phyloP scores from a whole-genome alignment of 2,113 vertebrate genomes.

The Bothrops jararaca region DNA sequence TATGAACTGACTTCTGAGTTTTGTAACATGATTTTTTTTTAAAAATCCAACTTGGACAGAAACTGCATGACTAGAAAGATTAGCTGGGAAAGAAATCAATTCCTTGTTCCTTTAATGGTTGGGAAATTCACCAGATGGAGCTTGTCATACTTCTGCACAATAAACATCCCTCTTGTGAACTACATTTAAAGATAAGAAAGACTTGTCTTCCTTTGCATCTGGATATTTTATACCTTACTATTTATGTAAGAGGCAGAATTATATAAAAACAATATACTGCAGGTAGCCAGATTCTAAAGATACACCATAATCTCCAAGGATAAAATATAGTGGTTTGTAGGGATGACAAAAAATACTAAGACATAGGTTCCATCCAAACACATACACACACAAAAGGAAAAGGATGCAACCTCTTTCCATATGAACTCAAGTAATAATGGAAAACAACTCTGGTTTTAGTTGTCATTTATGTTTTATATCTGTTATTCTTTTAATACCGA shows the following conservation, averaged over 20 bases:
- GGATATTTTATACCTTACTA: not conserved
- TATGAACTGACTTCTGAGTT: not conserved
- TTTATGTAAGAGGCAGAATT: constrained; percentile 2
- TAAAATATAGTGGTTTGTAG: constrained; percentile 47
- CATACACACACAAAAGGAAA: not conserved
- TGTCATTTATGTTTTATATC: not conserved
- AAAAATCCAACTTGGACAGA: not conserved
- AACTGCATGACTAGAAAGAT: not conserved
- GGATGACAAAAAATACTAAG: constrained; percentile 19
- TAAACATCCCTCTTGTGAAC: not conserved
- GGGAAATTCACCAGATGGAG: not conserved
- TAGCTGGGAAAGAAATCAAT: not conserved
- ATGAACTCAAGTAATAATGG: constrained; percentile 34
- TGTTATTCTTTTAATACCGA: not conserved
- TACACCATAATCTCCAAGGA: constrained; percentile 46
- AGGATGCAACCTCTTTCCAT: not conserved
- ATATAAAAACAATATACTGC: not conserved
- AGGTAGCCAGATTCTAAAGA: constrained; percentile 51
- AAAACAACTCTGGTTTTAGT: not conserved
- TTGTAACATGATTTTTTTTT: too few relatives aligned
- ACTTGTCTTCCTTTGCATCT: not conserved
- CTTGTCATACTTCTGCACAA: not conserved
- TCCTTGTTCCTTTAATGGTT: not conserved
- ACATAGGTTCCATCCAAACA: constrained; percentile 28
- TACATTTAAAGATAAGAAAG: not conserved